phyloP scores from a whole-genome alignment of 2,888 invertebrate genomes.

The Rapana venosa region DNA sequence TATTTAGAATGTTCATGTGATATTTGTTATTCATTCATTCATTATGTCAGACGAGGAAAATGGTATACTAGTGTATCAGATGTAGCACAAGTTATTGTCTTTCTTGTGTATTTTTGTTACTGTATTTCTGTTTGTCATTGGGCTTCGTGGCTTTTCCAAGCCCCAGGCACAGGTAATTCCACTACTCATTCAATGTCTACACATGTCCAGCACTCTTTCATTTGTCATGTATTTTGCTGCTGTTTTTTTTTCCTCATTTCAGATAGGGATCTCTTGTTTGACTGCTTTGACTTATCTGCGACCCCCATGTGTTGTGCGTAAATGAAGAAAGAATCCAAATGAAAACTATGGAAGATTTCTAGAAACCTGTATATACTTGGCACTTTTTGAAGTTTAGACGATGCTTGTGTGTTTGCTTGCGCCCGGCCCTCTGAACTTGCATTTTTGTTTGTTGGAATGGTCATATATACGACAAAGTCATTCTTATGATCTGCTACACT shows the following conservation, averaged over 20 bases:
- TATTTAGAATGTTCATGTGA: no score
- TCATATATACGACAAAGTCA: not conserved
- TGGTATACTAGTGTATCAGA: no score
- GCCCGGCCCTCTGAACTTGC: not conserved
- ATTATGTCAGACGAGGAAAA: no score
- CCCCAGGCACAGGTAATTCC: slow-evolving; percentile 20
- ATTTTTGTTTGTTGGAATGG: not conserved
- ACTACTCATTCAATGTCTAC: not conserved
- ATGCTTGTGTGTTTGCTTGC: slow-evolving; percentile 22
- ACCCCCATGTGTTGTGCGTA: slow-evolving; percentile 5
- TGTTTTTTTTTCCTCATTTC: not conserved
- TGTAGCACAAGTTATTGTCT: not conserved
- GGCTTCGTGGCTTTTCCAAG: slow-evolving; percentile 32
- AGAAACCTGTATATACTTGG: not conserved
- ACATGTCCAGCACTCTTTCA: not conserved
- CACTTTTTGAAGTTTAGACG: not conserved
- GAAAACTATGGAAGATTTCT: not conserved
- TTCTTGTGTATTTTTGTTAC: slow-evolving; percentile 1
- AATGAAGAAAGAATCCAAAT: not conserved
- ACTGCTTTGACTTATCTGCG: not conserved
- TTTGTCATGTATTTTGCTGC: slow-evolving; percentile 2
- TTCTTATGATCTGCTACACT: no score
- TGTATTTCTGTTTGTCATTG: slow-evolving; percentile 15
- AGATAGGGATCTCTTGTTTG: not conserved
- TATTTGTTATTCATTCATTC: no score